Base-by-base conservation (phyloP, 1,140 invertebrate species). In the Anoplolepis gracilipes region DNA sequence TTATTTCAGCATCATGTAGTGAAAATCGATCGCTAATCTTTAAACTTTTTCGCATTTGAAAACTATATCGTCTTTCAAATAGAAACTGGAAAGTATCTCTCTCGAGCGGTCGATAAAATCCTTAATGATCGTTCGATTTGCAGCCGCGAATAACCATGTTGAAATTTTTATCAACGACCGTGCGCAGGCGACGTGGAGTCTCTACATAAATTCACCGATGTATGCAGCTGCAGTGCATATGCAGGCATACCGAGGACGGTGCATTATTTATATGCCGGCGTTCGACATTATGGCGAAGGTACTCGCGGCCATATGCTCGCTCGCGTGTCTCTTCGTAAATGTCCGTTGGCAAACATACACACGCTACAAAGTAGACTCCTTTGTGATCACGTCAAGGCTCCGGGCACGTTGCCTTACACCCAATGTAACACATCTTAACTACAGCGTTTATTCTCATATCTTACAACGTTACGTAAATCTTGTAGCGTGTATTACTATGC, bases 201-300 rank as follows among this genome's bases (percentile, higher is more conserved):
- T 81, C 72, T 62, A 73, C 53, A 73, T 82, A 72, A 82, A 82
- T 59, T 82, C 53, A 70, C 28, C 78, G 55, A 67, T 49, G 42
- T 78, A 57, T 28, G 49, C 53, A 22, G n/a, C 70, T 49, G n/a
- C 16, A 49, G 65, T 36, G 75, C 61, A 62, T 59, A 65, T 70
- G 55, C 53, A 11, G n/a, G 28, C 42, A 46, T 65, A 62, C 42
- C 46, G 65, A 30, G 70, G 70, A 59, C 87, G 64, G 59, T 88
- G 88, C 88, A 89, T 89, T 88, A 89, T 89, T 89, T 89, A 89
- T 77, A 13, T 4, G 59, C 30, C 22, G 57, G 70, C 70, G 88
- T 89, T 88, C 76, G 87, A 65, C 77, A 49, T 86, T 89, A 76
- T 25, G 16, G 36, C 33, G 53, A 36, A 72, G 53, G 3, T 73